phyloP scores from a whole-genome alignment of 1,140 invertebrate genomes.

The Drosophila takahashii region DNA sequence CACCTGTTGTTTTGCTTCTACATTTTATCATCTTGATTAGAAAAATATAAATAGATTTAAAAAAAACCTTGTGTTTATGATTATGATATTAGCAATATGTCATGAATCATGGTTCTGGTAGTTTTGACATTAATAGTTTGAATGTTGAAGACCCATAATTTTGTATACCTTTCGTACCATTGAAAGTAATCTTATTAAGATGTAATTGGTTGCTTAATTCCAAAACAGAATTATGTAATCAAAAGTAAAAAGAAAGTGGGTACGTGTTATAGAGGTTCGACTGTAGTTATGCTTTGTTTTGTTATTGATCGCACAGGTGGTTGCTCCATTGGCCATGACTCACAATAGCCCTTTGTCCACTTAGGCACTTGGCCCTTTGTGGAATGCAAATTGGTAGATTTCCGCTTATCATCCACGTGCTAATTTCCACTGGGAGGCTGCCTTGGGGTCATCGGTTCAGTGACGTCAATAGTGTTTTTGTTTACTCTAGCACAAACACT shows the following conservation, averaged over 20 bases:
- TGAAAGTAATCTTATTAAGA: too few relatives aligned
- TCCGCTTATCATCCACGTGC: conserved; percentile 29
- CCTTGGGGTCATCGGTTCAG: conserved; percentile 10
- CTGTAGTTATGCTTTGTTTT: conserved; percentile 38
- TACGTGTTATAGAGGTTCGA: neutral
- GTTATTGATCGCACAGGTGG: conserved; percentile 53
- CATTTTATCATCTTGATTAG: neutral
- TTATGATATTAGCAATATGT: too few relatives aligned
- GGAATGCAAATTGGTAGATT: conserved; percentile 8
- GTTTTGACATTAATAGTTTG: too few relatives aligned
- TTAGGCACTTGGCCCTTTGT: conserved; percentile 15
- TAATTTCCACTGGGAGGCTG: conserved; percentile 16
- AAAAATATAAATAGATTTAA: too few relatives aligned
- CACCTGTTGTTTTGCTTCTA: neutral
- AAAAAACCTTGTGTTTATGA: too few relatives aligned
- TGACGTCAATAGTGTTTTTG: conserved; percentile 41
- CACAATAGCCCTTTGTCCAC: conserved; percentile 40
- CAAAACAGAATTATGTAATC: too few relatives aligned
- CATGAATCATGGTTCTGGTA: too few relatives aligned
- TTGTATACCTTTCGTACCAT: too few relatives aligned
- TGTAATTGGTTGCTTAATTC: too few relatives aligned
- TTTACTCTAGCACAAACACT: conserved; percentile 19
- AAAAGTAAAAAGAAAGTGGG: neutral
- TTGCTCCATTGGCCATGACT: conserved; percentile 43
- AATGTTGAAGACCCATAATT: too few relatives aligned